A percentile compares a stretch with the other conserved stretches of the same genome.
phyloP scores from a whole-genome alignment of 2,113 vertebrate genomes.

The Natator depressus region DNA sequence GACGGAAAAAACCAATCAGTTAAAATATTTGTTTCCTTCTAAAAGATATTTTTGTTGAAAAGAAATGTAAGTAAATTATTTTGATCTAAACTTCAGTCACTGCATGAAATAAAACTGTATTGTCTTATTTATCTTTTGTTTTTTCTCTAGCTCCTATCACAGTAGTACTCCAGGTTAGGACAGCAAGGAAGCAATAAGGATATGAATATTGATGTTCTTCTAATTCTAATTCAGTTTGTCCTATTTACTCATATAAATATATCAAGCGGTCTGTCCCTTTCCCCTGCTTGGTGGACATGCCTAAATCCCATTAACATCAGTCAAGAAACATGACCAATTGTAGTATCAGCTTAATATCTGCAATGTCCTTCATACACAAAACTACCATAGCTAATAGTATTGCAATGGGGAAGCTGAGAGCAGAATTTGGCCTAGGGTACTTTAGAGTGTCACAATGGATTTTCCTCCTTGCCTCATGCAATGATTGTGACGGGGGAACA shows the following conservation, averaged over 20 bases:
- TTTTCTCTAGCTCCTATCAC: too few species aligned
- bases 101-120: conserved; percentile 3
- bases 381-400: not conserved
- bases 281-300: not conserved
- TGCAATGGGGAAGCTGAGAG: not conserved
- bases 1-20: not conserved
- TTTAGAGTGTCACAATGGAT: not conserved
- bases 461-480: conserved; percentile 6
- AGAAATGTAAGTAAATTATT: not conserved
- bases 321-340: conserved; percentile 30
- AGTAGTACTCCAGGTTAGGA: conserved; percentile 7
- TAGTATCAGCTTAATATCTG: conserved; percentile 36
- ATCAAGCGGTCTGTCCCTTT: not conserved
- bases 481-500: not conserved
- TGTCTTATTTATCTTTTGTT: not conserved
- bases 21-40: not conserved
- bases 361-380: not conserved
- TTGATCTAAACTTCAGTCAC: not conserved
- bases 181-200: not conserved
- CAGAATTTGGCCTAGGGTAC: accelerated
- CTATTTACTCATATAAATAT: conserved; percentile 12
- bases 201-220: not conserved
- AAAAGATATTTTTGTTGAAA: too few species aligned
- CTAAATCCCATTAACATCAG: conserved; percentile 26
- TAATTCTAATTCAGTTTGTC: not conserved